Evolutionary conservation across 2,113 vertebrate species (phyloP).

Genomic region (Gorsachius goisagi): DNA sequence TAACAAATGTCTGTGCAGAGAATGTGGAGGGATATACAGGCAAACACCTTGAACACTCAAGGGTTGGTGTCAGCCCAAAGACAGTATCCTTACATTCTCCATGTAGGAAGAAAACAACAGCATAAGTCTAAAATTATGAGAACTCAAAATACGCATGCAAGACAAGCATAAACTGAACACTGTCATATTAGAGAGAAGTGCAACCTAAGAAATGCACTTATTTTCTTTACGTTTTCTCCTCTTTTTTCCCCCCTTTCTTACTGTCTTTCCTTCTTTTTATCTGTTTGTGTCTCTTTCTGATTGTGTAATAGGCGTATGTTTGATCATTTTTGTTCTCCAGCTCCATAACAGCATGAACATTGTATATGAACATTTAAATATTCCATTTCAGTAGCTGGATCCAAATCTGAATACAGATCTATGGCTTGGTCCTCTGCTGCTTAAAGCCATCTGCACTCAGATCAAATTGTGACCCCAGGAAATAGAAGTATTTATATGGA

Average conservation of each 20-base stretch:
- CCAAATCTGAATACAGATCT: neutral
- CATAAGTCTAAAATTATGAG: neutral
- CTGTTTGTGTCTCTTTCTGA: neutral
- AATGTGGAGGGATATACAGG: neutral
- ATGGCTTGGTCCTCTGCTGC: neutral
- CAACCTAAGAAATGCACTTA: neutral
- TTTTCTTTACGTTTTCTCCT: neutral
- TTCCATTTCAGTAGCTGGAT: neutral
- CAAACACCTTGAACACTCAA: neutral
- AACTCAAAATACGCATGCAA: neutral
- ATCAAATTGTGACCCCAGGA: conserved; percentile 30
- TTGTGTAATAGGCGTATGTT: neutral
- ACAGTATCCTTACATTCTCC: neutral
- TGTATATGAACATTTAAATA: neutral
- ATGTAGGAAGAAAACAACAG: neutral
- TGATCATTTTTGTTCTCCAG: neutral
- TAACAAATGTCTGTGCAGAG: neutral
- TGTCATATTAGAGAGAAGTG: neutral
- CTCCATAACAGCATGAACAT: neutral
- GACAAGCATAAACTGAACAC: neutral
- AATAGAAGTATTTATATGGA: conserved; percentile 12
- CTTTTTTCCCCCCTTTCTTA: neutral
- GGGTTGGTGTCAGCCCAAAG: neutral
- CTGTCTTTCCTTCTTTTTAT: neutral
- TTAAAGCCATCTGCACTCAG: conserved; percentile 28